These are phyloP conservation scores for Neodon shergylaensis DNA, from an alignment of 2,113 vertebrate genomes.

Conservation along the genomic window DNA sequence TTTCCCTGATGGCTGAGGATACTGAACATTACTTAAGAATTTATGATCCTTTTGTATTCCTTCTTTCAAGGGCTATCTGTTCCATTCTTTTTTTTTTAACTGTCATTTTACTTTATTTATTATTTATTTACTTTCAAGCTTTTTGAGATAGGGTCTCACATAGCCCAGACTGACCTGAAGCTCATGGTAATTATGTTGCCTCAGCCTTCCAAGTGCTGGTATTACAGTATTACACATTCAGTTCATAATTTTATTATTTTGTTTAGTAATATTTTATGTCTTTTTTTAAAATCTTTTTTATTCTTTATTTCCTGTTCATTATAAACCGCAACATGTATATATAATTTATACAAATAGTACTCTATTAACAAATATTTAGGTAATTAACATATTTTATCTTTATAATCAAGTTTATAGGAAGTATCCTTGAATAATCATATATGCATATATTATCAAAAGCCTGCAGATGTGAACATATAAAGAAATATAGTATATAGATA, in stretches of 20 bases:
- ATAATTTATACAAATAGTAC: background rate
- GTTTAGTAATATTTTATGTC: no score
- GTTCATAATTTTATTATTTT: no score
- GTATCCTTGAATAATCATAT: background rate
- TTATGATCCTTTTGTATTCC: background rate
- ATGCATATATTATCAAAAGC: background rate
- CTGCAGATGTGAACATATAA: background rate
- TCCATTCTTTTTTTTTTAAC: no score
- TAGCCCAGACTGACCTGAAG: no score
- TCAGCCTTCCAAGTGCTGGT: no score
- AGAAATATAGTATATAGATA: no score
- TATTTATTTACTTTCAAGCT: no score
- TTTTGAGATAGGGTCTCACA: no score
- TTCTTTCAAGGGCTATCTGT: background rate
- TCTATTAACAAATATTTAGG: background rate
- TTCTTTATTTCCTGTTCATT: slow-evolving; percentile 4
- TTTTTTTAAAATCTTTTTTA: background rate
- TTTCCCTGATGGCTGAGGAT: background rate
- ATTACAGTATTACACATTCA: no score
- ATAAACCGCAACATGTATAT: background rate
- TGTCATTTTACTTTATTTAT: no score
- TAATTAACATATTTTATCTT: slow-evolving; percentile 1
- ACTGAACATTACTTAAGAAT: background rate
- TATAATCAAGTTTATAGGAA: slow-evolving; percentile 3
- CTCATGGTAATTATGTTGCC: no score